Conservation (phyloP, 1,140 invertebrate species). For the Neotoxoptera formosana region DNA sequence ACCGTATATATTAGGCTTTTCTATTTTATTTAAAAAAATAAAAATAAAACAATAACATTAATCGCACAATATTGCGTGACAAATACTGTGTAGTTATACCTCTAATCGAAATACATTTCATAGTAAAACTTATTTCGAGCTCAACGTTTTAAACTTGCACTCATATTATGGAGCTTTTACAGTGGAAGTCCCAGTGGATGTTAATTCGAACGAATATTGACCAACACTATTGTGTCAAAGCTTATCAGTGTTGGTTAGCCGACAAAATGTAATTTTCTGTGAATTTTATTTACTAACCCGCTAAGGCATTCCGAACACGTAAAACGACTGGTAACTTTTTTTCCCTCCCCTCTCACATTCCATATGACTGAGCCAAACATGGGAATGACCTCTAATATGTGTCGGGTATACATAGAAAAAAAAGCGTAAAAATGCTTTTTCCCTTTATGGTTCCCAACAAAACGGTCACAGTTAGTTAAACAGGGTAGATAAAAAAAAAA, state of each 20-base stretch:
- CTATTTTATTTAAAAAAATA: background rate
- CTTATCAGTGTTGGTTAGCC: slow-evolving; percentile 27
- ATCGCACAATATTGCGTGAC: background rate
- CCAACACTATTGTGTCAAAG: slow-evolving; percentile 16
- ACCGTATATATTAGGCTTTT: background rate
- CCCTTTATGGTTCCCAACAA: background rate
- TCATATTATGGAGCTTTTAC: background rate
- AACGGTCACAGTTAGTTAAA: slow-evolving; percentile 50
- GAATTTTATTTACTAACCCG: slow-evolving; percentile 40
- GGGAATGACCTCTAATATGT: slow-evolving; percentile 36
- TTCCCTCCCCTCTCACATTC: background rate
- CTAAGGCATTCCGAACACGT: slow-evolving; percentile 42
- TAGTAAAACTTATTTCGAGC: background rate
- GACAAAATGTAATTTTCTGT: slow-evolving; percentile 50
- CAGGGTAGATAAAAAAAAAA: slow-evolving; percentile 17
- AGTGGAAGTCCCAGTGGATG: background rate
- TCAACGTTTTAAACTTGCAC: background rate
- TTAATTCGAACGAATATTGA: slow-evolving; percentile 30
- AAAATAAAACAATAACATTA: slow-evolving; percentile 2
- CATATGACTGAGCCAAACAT: background rate
- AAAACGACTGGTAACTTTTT: slow-evolving; percentile 33
- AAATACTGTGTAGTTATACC: no score
- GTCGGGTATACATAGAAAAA: background rate
- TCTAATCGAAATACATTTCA: background rate
- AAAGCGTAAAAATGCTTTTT: slow-evolving; percentile 31